Percentiles rank a stretch among this genome's conserved stretches.
These are phyloP conservation scores for Ptychoptera albimana DNA, from an alignment of 2,888 invertebrate genomes.

Conservation along the genomic window DNA sequence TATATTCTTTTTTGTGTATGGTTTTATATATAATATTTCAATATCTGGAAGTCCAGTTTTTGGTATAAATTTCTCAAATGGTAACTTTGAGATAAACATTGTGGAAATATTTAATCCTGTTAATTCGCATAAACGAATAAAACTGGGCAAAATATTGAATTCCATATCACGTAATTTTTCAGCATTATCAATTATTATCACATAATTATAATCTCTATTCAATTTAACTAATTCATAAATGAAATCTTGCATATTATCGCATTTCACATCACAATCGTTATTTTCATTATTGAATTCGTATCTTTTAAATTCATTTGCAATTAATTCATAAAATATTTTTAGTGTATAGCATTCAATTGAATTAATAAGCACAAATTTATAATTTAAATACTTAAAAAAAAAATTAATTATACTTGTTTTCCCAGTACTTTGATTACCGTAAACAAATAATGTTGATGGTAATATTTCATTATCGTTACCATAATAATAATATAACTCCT, in stretches of 20 bases:
- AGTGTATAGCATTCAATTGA: conserved; percentile 68
- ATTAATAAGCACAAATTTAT: conserved; percentile 48
- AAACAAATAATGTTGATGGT: conserved; percentile 55
- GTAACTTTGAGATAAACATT: conserved; percentile 58
- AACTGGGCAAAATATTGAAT: conserved; percentile 50
- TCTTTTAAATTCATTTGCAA: conserved; percentile 42
- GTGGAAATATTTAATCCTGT: conserved; percentile 54
- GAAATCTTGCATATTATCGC: conserved; percentile 55
- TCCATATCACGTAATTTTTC: conserved; percentile 65
- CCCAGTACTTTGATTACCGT: conserved; percentile 72
- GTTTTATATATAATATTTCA: conserved; percentile 57
- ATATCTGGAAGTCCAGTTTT: conserved; percentile 56
- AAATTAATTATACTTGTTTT: conserved; percentile 55
- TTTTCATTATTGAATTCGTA: conserved; percentile 26
- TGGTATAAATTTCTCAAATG: conserved; percentile 63
- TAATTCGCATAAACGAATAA: conserved; percentile 59
- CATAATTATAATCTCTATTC: conserved; percentile 31
- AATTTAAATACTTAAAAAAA: conserved; percentile 37
- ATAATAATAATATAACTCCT: conserved; percentile 17
- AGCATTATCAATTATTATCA: conserved; percentile 65
- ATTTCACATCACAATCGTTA: conserved; percentile 33
- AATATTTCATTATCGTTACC: conserved; percentile 40
- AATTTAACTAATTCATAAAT: conserved; percentile 31
- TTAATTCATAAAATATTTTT: conserved; percentile 60
- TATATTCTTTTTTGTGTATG: conserved; percentile 61